phyloP scores from a whole-genome alignment of 2,113 vertebrate genomes.

The Myanophis thanlyinensis region DNA sequence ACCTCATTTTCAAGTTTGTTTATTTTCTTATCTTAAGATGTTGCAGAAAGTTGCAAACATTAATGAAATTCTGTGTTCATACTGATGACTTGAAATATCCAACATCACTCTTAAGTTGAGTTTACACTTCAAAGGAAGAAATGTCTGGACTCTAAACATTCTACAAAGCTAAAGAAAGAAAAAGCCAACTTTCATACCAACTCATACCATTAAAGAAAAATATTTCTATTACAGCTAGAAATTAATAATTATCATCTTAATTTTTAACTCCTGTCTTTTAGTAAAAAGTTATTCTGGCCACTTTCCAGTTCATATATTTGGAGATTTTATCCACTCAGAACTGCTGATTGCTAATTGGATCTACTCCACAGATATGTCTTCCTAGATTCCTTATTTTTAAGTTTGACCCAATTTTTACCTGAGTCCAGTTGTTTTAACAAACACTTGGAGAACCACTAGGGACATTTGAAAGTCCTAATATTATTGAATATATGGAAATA shows the following conservation, averaged over 20 bases:
- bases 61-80: conserved; percentile 73
- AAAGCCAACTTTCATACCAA: conserved; percentile 33
- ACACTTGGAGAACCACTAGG: neutral
- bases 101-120: conserved; percentile 70
- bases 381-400: neutral
- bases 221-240: conserved; percentile 44
- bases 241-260: conserved; percentile 42
- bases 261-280: conserved; percentile 42
- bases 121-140: conserved; percentile 76
- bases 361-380: neutral
- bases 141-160: conserved; percentile 62
- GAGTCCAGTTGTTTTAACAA: neutral
- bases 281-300: neutral
- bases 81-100: conserved; percentile 77
- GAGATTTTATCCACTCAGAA: neutral
- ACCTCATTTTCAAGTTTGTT: conserved; percentile 19
- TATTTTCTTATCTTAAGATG: conserved; percentile 66
- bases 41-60: conserved; percentile 64
- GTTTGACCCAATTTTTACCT: neutral
- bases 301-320: conserved; percentile 2
- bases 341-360: neutral
- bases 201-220: conserved; percentile 47
- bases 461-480: neutral
- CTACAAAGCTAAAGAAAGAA: conserved; percentile 23
- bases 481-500: neutral